Base-by-base conservation (phyloP, 2,888 invertebrate genomes). In the Neoscelio sp. region DNA sequence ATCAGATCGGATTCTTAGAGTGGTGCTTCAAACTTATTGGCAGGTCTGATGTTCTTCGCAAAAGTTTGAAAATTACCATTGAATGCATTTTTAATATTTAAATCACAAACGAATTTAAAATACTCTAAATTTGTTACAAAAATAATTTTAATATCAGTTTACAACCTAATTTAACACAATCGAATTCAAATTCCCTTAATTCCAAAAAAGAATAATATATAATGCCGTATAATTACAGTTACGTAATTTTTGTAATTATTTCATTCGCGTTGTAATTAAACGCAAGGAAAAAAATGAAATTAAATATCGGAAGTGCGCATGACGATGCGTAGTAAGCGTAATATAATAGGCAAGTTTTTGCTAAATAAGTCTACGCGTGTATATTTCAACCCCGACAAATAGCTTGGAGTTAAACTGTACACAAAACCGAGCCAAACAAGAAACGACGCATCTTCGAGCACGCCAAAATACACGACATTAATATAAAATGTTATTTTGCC, bases 1-100 rank as follows among this genome's bases (percentile, higher is more conserved):
- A 71, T 71, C 44, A 17, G 6, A 33, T 42, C 52, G 40, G 30
- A 17, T 30, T 60, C 71, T 60, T 33, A 71, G 33, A 62, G 33
- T 7, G 23, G 10, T 20, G n/a, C 50, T 44, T 46, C 18, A 26
- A 44, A 26, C 28, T 52, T 58, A 52, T 52, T 60, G 60, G 56
- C 56, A 38, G 20, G 46, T 38, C 46, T 12, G 13, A 68, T 56
- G 23, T 56, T 46, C 46, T 23, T 6, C 6, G 23, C 23, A 23
- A 3, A 23, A 23, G 3, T 23, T 23, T 23, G 23, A 23, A 3
- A 6, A 20, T 30, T 46, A 44, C n/a, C 35, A 12, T 8, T 42
- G 26, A 17, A 33, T 35, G 26, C 26, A 42, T 48, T 65, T 26
- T 28, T 52, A 64, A 64, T 50, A 35, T 10, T 10, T 35, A 35